phyloP scores from a whole-genome alignment of 2,113 vertebrate genomes.

The Tupaia chinensis region DNA sequence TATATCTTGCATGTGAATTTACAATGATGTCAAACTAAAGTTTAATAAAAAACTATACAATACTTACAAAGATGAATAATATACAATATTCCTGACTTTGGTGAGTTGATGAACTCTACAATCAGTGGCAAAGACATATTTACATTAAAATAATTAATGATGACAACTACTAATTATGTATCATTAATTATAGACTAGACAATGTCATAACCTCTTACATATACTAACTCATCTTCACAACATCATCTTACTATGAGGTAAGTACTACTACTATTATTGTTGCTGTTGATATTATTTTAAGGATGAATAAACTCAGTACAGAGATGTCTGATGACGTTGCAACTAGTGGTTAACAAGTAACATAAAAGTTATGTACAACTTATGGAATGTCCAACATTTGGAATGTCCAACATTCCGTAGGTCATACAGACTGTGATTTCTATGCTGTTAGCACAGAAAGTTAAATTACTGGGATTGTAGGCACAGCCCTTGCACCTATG shows the following conservation, averaged over 20 bases:
- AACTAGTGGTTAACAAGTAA: not conserved
- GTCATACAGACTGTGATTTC: slow-evolving; percentile 7
- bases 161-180: not conserved
- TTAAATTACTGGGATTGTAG: slow-evolving; percentile 24
- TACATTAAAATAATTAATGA: slow-evolving; percentile 10
- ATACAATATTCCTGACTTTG: not conserved
- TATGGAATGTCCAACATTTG: not conserved
- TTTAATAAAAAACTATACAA: slow-evolving; percentile 17
- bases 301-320: slow-evolving; percentile 53
- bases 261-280: not conserved
- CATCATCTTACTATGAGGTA: not conserved
- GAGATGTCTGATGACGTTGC: not conserved
- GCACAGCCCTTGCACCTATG: not conserved
- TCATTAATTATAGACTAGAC: not conserved
- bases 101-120: not conserved
- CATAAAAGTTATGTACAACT: not conserved
- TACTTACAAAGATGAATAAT: not conserved
- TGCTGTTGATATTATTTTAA: slow-evolving; percentile 14
- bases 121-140: not conserved
- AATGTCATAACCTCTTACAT: slow-evolving; percentile 6
- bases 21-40: not conserved
- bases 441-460: slow-evolving; percentile 12
- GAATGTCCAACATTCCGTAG: no score
- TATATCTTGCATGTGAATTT: not conserved
- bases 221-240: slow-evolving; percentile 20